These are phyloP conservation scores for Zelleria hepariella DNA, from an alignment of 2,888 invertebrate species.

Conservation along the genomic window DNA sequence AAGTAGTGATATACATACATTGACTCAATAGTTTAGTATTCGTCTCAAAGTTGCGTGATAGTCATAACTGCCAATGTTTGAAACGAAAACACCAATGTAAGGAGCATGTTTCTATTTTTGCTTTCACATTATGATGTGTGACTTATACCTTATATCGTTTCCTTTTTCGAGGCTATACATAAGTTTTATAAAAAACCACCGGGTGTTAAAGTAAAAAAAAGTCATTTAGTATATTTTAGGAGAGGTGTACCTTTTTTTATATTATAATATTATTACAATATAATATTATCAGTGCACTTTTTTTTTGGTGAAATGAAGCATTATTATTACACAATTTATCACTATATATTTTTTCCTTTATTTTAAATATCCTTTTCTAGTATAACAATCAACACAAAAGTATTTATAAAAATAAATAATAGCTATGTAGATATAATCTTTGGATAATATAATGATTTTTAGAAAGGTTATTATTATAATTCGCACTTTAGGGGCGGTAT, in stretches of 20 bases:
- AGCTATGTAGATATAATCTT: neutral
- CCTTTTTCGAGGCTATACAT: neutral
- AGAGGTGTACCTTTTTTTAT: too few species aligned
- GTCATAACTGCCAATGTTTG: neutral
- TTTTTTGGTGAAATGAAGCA: neutral
- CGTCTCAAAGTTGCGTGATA: neutral
- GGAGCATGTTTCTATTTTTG: neutral
- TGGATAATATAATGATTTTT: neutral
- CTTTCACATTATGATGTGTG: neutral
- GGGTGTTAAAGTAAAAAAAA: neutral
- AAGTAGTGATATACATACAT: neutral
- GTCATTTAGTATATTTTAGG: neutral
- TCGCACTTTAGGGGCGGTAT: neutral
- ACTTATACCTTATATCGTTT: neutral
- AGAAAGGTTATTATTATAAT: neutral
- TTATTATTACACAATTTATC: neutral
- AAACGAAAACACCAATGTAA: neutral
- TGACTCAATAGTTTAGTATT: neutral
- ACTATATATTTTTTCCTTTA: constrained; percentile 4
- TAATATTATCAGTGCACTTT: neutral
- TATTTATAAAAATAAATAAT: neutral
- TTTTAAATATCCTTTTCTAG: neutral
- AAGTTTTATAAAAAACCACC: neutral
- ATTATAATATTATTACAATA: too few species aligned
- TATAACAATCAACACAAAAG: neutral